Conservation (phyloP, 2,888 invertebrate species). For the Patella caerulea region DNA sequence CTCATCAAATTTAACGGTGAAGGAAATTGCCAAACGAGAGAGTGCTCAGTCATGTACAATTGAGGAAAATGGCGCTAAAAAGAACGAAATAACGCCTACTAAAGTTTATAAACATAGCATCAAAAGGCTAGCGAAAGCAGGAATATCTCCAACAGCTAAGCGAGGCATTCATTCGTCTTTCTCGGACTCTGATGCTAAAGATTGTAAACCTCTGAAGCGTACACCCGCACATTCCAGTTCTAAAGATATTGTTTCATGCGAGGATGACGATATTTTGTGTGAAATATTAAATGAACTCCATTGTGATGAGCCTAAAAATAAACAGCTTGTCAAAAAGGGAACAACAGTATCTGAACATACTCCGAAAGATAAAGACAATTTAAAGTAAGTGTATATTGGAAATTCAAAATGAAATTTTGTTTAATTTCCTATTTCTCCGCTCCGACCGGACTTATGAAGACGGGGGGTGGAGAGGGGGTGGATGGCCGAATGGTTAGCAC, state of each 20-base stretch:
- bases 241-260: neutral
- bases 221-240: neutral
- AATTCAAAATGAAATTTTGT: too few species aligned
- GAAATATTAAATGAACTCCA: constrained; percentile 12
- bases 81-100: constrained; percentile 30
- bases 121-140: constrained; percentile 50
- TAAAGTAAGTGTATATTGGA: too few species aligned
- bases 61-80: neutral
- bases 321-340: too few species aligned
- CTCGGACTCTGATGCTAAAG: neutral
- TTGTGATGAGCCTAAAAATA: neutral
- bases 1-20: neutral
- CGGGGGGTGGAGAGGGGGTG: too few species aligned
- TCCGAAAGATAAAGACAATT: too few species aligned
- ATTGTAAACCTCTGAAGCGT: constrained; percentile 6
- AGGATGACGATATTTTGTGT: constrained; percentile 11
- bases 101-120: constrained; percentile 32
- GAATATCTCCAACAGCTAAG: constrained; percentile 49
- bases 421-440: too few species aligned
- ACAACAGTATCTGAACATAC: too few species aligned
- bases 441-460: too few species aligned
- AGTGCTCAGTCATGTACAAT: too few species aligned
- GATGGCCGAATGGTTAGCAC: too few species aligned
- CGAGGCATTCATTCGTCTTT: constrained; percentile 23
- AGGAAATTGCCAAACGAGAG: neutral